A percentile compares a stretch with the other conserved stretches of the same genome.
These are phyloP conservation scores for Sebastes kiyomatsui DNA, from an alignment of 2,797 vertebrate genomes.

Conservation along the genomic window DNA sequence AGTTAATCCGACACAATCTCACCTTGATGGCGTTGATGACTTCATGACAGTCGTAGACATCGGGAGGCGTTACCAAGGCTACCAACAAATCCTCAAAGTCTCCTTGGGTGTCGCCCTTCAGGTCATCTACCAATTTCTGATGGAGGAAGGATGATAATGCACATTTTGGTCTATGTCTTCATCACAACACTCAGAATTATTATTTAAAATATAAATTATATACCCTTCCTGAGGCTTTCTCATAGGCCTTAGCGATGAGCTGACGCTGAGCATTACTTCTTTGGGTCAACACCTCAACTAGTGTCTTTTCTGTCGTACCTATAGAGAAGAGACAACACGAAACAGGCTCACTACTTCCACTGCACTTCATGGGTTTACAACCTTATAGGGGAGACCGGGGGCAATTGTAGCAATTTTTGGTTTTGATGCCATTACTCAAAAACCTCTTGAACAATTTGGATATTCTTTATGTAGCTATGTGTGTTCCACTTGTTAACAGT, in stretches of 20 bases:
- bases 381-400: too few relatives aligned
- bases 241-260: constrained; percentile 82
- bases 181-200: neutral
- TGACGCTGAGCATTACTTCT: constrained; percentile 87
- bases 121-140: constrained; percentile 80
- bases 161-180: neutral
- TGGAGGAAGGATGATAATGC: neutral
- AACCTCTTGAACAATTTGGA: too few relatives aligned
- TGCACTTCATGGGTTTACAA: neutral
- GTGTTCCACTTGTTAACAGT: too few relatives aligned
- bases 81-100: constrained; percentile 86
- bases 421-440: too few relatives aligned
- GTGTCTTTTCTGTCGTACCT: constrained; percentile 87
- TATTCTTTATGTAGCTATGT: too few relatives aligned
- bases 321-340: neutral
- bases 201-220: neutral
- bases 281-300: constrained; percentile 85
- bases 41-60: constrained; percentile 85
- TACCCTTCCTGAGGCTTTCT: constrained; percentile 83
- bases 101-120: constrained; percentile 89
- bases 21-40: constrained; percentile 88
- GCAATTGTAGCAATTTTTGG: too few relatives aligned
- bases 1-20: constrained; percentile 21
- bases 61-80: constrained; percentile 82
- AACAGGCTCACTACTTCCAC: neutral